These are phyloP conservation scores for Streptopelia turtur DNA, from an alignment of 2,797 vertebrate genomes.

Conservation along the genomic window DNA sequence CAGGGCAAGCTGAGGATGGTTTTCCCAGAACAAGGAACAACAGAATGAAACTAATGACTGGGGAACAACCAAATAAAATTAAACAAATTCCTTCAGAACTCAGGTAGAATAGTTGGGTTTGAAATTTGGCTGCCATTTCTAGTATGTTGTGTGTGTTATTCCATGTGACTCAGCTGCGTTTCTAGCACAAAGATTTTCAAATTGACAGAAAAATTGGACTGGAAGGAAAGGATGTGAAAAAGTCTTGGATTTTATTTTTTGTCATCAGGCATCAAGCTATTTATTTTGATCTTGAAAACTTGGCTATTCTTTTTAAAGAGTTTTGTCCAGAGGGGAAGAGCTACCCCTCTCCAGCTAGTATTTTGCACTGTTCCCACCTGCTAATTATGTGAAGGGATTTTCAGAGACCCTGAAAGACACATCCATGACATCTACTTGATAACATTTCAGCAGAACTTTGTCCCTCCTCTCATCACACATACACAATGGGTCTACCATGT, in stretches of 20 bases:
- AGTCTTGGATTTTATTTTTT: not conserved
- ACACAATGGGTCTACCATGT: not conserved
- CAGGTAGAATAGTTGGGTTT: not conserved
- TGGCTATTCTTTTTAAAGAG: not conserved
- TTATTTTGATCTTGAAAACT: not conserved
- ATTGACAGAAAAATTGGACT: not conserved
- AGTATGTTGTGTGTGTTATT: not conserved
- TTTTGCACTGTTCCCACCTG: not conserved
- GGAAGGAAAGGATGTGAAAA: not conserved
- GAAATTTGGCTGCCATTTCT: not conserved
- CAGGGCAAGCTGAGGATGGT: not conserved
- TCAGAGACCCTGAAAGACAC: slow-evolving; percentile 25
- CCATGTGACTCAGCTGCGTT: not conserved
- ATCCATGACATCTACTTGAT: not conserved
- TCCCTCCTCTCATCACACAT: not conserved
- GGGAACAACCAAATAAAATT: not conserved
- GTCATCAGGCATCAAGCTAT: not conserved
- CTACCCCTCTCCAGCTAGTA: not conserved
- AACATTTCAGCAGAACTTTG: not conserved
- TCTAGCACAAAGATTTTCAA: not conserved
- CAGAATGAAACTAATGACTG: not conserved
- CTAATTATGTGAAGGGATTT: slow-evolving; percentile 21
- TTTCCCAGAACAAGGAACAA: not conserved
- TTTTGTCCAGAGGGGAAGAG: not conserved
- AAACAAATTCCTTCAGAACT: not conserved